Evolutionary conservation across 1,140 invertebrate species (phyloP).

Genomic region (Pararge aegeria): DNA sequence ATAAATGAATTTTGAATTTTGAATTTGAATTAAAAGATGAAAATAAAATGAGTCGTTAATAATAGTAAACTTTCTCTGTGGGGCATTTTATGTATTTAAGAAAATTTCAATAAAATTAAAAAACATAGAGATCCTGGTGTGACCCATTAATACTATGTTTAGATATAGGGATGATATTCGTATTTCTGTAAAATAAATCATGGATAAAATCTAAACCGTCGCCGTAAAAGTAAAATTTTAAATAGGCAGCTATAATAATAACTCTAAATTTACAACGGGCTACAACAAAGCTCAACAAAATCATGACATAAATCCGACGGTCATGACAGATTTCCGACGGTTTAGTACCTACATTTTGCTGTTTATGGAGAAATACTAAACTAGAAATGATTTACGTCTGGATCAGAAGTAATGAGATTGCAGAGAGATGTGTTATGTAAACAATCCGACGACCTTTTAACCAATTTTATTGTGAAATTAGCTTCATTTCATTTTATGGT

Average conservation of each 20-base stretch:
- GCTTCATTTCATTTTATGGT: constrained; percentile 2
- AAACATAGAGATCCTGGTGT: too few relatives aligned
- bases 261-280: neutral
- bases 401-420: constrained; percentile 24
- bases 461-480: constrained; percentile 3
- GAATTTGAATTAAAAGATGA: too few relatives aligned
- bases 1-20: too few relatives aligned
- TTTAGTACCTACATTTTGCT: constrained; percentile 9
- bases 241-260: neutral
- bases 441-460: constrained; percentile 10
- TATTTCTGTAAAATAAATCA: too few relatives aligned
- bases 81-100: too few relatives aligned
- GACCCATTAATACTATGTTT: too few relatives aligned
- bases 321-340: constrained; percentile 5
- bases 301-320: constrained; percentile 11
- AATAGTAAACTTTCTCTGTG: too few relatives aligned
- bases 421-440: constrained; percentile 22
- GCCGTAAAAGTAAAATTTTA: too few relatives aligned
- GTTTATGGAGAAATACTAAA: constrained; percentile 22
- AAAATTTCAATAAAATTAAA: too few relatives aligned
- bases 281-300: neutral
- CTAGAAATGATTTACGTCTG: constrained; percentile 22
- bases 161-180: too few relatives aligned
- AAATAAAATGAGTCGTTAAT: too few relatives aligned
- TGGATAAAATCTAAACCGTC: too few relatives aligned